Conservation (phyloP, 2,888 invertebrate species). For the Neria commutata region DNA sequence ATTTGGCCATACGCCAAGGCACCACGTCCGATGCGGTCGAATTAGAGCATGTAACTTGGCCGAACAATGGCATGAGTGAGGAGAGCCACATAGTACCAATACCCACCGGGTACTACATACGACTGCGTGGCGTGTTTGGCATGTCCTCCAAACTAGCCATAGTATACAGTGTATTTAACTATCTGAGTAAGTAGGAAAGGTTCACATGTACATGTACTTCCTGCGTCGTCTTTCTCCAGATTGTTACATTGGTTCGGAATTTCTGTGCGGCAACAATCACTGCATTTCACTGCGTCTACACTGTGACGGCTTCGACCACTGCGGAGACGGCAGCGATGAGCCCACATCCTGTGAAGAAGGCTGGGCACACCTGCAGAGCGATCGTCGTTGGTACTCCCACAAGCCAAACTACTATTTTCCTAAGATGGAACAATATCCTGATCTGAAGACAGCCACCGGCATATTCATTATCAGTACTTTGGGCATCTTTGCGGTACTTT, state of each 20-base stretch:
- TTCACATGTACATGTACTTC: too few relatives aligned
- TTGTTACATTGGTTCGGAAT: constrained; percentile 72
- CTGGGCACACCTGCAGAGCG: constrained; percentile 64
- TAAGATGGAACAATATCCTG: constrained; percentile 70
- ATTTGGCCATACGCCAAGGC: constrained; percentile 71
- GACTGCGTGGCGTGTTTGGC: constrained; percentile 70
- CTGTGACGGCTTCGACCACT: constrained; percentile 79
- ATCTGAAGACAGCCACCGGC: constrained; percentile 70
- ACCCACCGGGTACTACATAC: constrained; percentile 72
- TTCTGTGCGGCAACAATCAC: constrained; percentile 73
- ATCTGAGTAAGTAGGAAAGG: constrained; percentile 66
- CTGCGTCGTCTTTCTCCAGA: constrained; percentile 62
- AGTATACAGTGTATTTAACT: constrained; percentile 74
- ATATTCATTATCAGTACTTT: constrained; percentile 70
- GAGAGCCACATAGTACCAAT: constrained; percentile 70
- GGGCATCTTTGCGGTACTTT: constrained; percentile 68
- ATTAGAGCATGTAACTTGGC: constrained; percentile 67
- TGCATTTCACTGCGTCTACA: constrained; percentile 72
- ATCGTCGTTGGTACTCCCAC: constrained; percentile 70
- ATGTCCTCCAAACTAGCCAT: constrained; percentile 70
- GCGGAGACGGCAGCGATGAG: constrained; percentile 76
- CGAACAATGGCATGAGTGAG: constrained; percentile 61
- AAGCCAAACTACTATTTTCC: constrained; percentile 77
- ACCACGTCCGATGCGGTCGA: constrained; percentile 69
- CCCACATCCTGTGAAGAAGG: constrained; percentile 68